Conservation (phyloP, 2,888 invertebrate species). For the Cheilosia vulpina region DNA sequence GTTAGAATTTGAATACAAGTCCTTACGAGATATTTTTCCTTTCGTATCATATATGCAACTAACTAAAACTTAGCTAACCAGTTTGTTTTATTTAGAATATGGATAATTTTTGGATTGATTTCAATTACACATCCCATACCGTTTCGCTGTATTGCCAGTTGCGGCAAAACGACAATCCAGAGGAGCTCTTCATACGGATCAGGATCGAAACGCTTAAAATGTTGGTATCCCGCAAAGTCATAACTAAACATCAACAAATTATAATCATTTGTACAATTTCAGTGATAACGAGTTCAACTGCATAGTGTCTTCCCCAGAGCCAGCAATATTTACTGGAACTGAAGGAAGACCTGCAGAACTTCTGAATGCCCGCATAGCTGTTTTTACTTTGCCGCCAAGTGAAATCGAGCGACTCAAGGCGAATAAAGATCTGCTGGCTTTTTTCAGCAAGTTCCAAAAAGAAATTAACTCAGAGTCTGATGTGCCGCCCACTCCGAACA, state of each 20-base stretch:
- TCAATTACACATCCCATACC: constrained; percentile 71
- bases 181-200: constrained; percentile 41
- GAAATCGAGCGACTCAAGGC: constrained; percentile 73
- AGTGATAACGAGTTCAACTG: constrained; percentile 63
- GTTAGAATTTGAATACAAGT: too few species aligned
- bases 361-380: constrained; percentile 41
- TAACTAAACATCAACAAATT: background rate
- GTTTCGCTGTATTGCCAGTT: constrained; percentile 52
- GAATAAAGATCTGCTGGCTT: constrained; percentile 75
- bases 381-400: constrained; percentile 64
- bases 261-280: background rate
- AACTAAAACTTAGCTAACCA: background rate
- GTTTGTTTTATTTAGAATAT: constrained; percentile 46
- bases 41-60: too few species aligned
- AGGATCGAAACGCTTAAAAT: constrained; percentile 61
- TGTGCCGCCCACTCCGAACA: constrained; percentile 13
- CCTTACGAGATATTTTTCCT: too few species aligned
- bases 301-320: constrained; percentile 55
- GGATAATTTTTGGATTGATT: constrained; percentile 76
- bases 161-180: background rate
- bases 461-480: constrained; percentile 2
- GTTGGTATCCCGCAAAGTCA: constrained; percentile 51
- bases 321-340: constrained; percentile 65
- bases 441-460: constrained; percentile 63
- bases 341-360: constrained; percentile 45